Conservation (phyloP, 2,113 vertebrate species). For the Phaethornis superciliosus region DNA sequence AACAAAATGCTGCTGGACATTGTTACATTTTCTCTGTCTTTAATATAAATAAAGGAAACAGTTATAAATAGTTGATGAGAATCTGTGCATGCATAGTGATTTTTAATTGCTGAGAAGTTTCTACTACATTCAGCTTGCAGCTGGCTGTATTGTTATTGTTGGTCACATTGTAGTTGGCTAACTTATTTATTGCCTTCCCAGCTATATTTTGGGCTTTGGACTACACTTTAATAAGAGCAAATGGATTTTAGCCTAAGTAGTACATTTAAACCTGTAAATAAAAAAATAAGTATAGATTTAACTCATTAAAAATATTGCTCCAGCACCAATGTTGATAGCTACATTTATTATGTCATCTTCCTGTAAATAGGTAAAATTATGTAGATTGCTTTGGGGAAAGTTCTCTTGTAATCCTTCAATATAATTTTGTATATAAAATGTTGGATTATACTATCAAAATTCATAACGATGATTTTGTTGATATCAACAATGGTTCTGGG, state of each 20-base stretch:
- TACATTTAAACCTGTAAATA: neutral
- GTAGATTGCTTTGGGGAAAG: neutral
- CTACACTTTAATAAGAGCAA: slow-evolving; percentile 22
- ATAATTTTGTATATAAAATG: neutral
- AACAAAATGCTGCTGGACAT: neutral
- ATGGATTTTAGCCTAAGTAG: slow-evolving; percentile 32
- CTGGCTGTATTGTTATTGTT: slow-evolving; percentile 45
- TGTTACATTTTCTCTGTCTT: slow-evolving; percentile 14
- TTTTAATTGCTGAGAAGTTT: slow-evolving; percentile 60
- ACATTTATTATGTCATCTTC: neutral
- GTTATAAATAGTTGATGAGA: slow-evolving; percentile 56
- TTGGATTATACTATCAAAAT: neutral
- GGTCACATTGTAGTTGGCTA: slow-evolving; percentile 44
- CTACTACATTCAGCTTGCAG: slow-evolving; percentile 54
- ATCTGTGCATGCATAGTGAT: slow-evolving; percentile 29
- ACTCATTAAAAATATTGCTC: neutral
- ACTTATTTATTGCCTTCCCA: slow-evolving; percentile 56
- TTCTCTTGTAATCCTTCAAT: neutral
- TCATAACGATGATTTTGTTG: neutral
- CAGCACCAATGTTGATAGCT: neutral
- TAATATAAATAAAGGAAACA: slow-evolving; percentile 46
- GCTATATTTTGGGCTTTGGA: slow-evolving; percentile 27
- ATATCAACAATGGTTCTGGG: neutral
- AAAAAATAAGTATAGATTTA: slow-evolving; percentile 5
- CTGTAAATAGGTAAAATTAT: neutral